Conservation (phyloP, 2,113 vertebrate genomes). For the Grus americana region DNA sequence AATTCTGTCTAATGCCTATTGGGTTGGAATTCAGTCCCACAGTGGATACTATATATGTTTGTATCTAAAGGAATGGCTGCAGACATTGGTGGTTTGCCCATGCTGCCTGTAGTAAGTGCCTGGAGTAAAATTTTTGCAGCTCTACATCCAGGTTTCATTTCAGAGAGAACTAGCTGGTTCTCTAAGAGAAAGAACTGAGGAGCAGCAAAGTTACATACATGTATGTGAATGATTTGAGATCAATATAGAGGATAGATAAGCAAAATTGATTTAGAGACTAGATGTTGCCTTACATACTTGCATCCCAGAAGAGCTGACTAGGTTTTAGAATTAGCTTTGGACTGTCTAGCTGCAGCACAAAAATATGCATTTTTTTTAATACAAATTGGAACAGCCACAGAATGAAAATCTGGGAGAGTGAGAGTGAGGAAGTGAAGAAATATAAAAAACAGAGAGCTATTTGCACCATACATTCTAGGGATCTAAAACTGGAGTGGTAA, state of each 20-base stretch:
- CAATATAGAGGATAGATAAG: background rate
- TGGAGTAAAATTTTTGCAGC: background rate
- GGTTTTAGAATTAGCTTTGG: background rate
- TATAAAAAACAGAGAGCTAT: background rate
- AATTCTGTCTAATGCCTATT: background rate
- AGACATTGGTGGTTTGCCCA: background rate
- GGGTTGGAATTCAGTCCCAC: background rate
- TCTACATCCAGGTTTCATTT: background rate
- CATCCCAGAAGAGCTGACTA: background rate
- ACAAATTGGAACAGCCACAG: background rate
- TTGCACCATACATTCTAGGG: background rate
- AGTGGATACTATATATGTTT: background rate
- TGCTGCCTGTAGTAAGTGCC: background rate
- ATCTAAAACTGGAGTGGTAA: background rate
- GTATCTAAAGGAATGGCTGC: background rate
- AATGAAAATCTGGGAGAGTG: background rate
- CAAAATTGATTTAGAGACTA: background rate
- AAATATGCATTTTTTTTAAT: background rate
- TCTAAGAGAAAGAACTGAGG: background rate
- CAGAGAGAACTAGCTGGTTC: background rate
- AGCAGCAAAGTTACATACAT: background rate
- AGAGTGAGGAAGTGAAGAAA: background rate
- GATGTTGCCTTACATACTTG: background rate
- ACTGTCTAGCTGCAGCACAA: background rate
- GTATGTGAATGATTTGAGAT: background rate